Evolutionary conservation across 2,888 invertebrate species (phyloP).

Genomic region (Herminia tarsipennalis): DNA sequence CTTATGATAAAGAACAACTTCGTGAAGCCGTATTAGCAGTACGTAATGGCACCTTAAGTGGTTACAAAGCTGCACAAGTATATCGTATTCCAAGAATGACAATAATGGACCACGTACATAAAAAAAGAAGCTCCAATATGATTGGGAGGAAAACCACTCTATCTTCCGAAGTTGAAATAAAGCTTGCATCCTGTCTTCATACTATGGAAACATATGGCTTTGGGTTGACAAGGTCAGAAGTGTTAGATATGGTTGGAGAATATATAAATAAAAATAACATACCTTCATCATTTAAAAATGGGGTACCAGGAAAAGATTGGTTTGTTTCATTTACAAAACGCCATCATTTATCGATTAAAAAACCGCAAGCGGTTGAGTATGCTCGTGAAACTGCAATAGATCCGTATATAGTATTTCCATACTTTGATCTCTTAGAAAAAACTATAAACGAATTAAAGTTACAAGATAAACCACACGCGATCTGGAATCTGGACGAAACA

Average conservation of each 20-base stretch:
- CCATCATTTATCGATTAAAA: conserved; percentile 21
- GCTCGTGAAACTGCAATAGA: conserved; percentile 22
- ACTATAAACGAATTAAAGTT: neutral
- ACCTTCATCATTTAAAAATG: conserved; percentile 6
- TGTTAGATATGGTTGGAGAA: conserved; percentile 5
- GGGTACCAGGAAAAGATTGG: conserved; percentile 10
- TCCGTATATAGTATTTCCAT: conserved; percentile 22
- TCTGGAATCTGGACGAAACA: conserved; percentile 33
- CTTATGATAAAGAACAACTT: conserved; percentile 3
- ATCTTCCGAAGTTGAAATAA: conserved; percentile 7
- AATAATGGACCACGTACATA: conserved; percentile 16
- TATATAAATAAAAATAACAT: neutral
- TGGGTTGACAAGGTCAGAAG: conserved; percentile 4
- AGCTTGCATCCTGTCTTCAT: conserved; percentile 7
- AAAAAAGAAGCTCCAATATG: conserved; percentile 3
- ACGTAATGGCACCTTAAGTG: conserved; percentile 3
- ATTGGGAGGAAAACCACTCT: conserved; percentile 9
- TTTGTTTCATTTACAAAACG: conserved; percentile 5
- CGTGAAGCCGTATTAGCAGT: conserved; percentile 7
- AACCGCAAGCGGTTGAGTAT: conserved; percentile 29
- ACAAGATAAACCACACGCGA: neutral
- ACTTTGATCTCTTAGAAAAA: conserved; percentile 16
- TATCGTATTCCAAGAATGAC: conserved; percentile 14
- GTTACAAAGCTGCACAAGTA: conserved; percentile 11
- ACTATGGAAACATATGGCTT: conserved; percentile 9